Evolutionary conservation across 53 echinoderm and acorn worm species (phyloP).

Genomic region (Antedon mediterranea): DNA sequence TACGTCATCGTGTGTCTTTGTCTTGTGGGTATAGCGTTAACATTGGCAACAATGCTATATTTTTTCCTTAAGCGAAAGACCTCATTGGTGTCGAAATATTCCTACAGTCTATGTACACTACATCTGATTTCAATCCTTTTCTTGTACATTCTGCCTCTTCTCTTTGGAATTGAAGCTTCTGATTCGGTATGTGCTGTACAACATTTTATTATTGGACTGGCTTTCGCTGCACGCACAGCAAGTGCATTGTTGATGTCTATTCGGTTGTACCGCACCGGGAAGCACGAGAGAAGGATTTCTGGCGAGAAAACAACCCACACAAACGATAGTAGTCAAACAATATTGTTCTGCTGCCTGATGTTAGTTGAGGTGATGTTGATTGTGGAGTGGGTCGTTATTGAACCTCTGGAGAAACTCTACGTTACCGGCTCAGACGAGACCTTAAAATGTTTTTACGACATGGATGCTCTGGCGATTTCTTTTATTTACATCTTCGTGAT

Average conservation of each 20-base stretch:
- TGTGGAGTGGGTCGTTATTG: neutral
- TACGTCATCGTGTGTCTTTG: neutral
- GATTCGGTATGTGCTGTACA: neutral
- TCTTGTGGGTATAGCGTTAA: neutral
- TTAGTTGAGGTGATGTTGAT: neutral
- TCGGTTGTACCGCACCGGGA: neutral
- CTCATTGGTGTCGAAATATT: neutral
- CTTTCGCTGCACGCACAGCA: neutral
- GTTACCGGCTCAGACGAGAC: neutral
- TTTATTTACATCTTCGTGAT: neutral
- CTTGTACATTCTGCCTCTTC: neutral
- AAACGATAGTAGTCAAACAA: neutral
- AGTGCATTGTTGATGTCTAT: neutral
- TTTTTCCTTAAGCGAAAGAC: neutral
- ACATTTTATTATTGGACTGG: neutral
- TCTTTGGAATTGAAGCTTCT: neutral
- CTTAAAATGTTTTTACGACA: neutral
- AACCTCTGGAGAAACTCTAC: neutral
- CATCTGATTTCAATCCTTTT: neutral
- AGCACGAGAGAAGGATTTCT: neutral
- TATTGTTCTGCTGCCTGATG: neutral
- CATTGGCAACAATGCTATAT: neutral
- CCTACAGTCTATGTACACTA: neutral
- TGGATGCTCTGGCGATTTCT: neutral
- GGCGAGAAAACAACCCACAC: neutral